These are phyloP conservation scores for Musca domestica DNA, from an alignment of 1,140 invertebrate species.

Conservation along the genomic window DNA sequence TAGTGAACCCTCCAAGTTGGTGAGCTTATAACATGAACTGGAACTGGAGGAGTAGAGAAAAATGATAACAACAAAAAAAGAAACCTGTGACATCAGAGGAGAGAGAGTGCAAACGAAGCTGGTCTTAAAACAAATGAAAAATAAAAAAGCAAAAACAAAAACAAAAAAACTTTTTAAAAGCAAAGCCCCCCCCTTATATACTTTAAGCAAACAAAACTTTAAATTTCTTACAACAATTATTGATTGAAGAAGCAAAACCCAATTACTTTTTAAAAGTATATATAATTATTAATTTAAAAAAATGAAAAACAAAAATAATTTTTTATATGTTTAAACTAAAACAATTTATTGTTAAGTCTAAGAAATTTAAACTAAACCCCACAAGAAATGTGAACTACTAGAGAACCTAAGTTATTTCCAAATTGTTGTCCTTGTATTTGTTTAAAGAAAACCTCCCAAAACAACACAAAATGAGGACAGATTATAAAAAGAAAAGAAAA, in stretches of 20 bases:
- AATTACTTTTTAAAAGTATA: slow-evolving; percentile 18
- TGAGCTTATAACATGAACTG: slow-evolving; percentile 66
- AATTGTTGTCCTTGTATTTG: too few relatives aligned
- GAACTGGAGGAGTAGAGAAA: slow-evolving; percentile 4
- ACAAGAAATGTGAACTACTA: too few relatives aligned
- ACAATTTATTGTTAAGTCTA: too few relatives aligned
- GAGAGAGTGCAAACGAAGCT: slow-evolving; percentile 22
- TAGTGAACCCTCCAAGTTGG: slow-evolving; percentile 68
- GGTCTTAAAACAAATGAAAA: slow-evolving; percentile 16
- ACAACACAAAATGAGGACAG: too few relatives aligned
- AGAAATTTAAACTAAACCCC: too few relatives aligned
- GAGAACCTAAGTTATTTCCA: too few relatives aligned
- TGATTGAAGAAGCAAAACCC: slow-evolving; percentile 4
- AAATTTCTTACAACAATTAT: not conserved
- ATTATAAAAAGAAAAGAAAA: too few relatives aligned
- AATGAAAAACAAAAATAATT: slow-evolving; percentile 25
- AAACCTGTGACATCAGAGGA: slow-evolving; percentile 12
- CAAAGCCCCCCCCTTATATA: too few relatives aligned
- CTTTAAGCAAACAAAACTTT: not conserved
- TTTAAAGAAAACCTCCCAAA: too few relatives aligned
- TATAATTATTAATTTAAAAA: slow-evolving; percentile 35
- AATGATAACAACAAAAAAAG: not conserved
- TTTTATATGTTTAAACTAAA: slow-evolving; percentile 23
- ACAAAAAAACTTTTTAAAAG: too few relatives aligned
- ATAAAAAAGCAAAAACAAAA: too few relatives aligned